Percentiles rank a stretch among this genome's conserved stretches.
These are phyloP conservation scores for Sphenopsis melanotis DNA, from an alignment of 2,797 vertebrate genomes.

Conservation along the genomic window DNA sequence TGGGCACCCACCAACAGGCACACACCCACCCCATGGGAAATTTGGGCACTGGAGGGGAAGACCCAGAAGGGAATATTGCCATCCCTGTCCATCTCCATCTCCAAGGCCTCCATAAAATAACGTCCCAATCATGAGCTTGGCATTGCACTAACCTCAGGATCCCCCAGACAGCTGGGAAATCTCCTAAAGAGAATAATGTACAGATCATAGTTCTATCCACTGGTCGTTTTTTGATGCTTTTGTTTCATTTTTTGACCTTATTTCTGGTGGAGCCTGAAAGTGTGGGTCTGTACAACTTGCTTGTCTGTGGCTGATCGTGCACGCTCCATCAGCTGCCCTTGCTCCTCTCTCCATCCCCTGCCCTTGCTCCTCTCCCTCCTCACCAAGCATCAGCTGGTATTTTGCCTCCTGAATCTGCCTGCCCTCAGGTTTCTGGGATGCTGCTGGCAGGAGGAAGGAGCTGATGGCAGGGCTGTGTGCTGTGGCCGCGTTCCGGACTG, in stretches of 20 bases:
- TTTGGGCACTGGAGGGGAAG: background rate
- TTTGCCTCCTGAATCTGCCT: background rate
- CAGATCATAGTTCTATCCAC: background rate
- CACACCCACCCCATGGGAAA: background rate
- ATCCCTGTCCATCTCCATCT: background rate
- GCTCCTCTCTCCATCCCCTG: background rate
- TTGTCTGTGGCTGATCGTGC: rapidly evolving
- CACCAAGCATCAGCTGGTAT: background rate
- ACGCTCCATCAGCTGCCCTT: rapidly evolving
- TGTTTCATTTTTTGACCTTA: background rate
- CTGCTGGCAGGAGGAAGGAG: background rate
- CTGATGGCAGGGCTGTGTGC: background rate
- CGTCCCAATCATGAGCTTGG: rapidly evolving
- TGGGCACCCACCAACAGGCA: background rate
- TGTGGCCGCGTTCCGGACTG: background rate
- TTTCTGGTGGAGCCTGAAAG: background rate
- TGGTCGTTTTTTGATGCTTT: background rate
- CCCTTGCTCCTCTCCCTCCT: background rate
- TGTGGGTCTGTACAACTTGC: rapidly evolving
- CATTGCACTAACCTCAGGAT: background rate
- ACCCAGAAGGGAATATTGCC: background rate
- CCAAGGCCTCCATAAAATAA: background rate
- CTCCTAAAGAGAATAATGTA: background rate
- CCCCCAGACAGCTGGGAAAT: background rate
- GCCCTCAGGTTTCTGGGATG: background rate